phyloP scores from a whole-genome alignment of 2,797 vertebrate genomes.

The Podargus strigoides region DNA sequence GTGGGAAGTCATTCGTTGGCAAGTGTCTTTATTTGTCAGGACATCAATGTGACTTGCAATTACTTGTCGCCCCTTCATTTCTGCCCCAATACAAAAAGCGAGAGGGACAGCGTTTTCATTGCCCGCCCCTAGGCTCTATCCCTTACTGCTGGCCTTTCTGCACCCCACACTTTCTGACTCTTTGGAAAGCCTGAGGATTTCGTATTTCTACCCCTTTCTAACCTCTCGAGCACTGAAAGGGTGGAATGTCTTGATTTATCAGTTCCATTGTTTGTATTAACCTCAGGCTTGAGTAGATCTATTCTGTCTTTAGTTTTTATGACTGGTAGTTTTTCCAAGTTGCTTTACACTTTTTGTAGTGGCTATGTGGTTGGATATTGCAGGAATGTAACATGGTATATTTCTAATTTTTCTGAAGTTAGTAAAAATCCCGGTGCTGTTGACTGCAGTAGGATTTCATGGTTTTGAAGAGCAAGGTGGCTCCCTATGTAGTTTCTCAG shows the following conservation, averaged over 20 bases:
- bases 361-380: not conserved
- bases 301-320: not conserved
- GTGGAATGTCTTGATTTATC: constrained; percentile 9
- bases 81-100: not conserved
- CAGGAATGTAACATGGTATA: not conserved
- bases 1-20: not conserved
- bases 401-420: not conserved
- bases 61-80: not conserved
- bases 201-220: not conserved
- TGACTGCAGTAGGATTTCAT: not conserved
- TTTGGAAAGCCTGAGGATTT: not conserved
- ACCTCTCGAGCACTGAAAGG: not conserved
- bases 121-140: not conserved
- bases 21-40: not conserved
- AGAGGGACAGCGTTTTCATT: not conserved
- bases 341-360: not conserved
- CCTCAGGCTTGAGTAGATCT: not conserved
- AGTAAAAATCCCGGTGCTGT: not conserved
- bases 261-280: not conserved
- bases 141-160: not conserved
- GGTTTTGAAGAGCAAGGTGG: not conserved
- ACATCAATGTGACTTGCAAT: rapidly evolving
- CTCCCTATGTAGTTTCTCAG: not conserved
- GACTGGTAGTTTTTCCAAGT: not conserved
- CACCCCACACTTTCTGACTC: not conserved